Evolutionary conservation across 2,797 vertebrate genomes (phyloP), one percentile per base, ranked within the genome.

Genomic region (Muscicapa striata): DNA sequence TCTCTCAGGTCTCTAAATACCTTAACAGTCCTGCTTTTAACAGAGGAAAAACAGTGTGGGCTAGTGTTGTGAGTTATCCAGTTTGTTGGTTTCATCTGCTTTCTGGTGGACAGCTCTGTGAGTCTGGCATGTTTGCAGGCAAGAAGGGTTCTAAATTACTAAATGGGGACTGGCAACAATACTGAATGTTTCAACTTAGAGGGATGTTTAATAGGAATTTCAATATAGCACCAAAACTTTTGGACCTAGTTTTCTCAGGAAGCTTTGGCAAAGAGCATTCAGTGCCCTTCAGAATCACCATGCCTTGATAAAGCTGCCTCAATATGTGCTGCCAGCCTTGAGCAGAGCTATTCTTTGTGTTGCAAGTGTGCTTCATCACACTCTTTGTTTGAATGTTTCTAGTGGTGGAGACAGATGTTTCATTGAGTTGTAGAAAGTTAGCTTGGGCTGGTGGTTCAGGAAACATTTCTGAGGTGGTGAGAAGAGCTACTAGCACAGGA

Each of bases 401-500:
- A 30, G 45, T 40, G 36, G 22, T 70, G 43, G 36, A 59, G 55
- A 59, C 61, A 87, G 58, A 77, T 36, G 48, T 85, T 92, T 91
- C 54, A 78, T 43, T 29, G 17, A 46, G 46, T 34, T 81, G 66
- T 58, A 87, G 89, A 85, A 93, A 83, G 36, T 67, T 32, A 76
- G 26, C 59, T 69, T 67, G 73, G 58, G 30, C 74, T 88, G 69
- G 10, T 90, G 30, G 84, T 89, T 88, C 69, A 63, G 66, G 29
- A 27, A 83, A 19, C 59, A 36, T 69, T 91, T 91, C 2, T 49
- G 51, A 72, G 72, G 78, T 72, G 68, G 29, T 77, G 64, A 89
- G 62, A 93, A 87, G 73, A 84, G 68, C 49, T 90, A 75, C 74
- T 87, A 52, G 76, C 61, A 82, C 75, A 85, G 70, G 72, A 92